Base-by-base conservation (phyloP, 2,797 vertebrate species). In the Sebastes variabilis region DNA sequence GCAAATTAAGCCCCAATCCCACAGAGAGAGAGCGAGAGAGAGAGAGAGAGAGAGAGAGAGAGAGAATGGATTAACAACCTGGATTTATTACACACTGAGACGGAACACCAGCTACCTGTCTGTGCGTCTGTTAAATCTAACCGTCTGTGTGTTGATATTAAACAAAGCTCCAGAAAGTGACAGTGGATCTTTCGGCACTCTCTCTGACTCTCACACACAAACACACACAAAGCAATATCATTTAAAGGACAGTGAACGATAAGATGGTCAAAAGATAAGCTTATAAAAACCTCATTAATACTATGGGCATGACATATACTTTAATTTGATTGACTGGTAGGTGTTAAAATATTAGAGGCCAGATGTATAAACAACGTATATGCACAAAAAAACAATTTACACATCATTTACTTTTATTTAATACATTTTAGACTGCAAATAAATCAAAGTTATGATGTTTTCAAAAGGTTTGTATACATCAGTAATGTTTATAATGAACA, bases 51-150 rank as follows among this genome's bases (percentile, higher is more conserved):
- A n/a, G 52, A 1, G 34, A 52, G 24, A 52, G 42, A 36, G 66
- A 69, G 66, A 67, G 27, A 69, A 56, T 59, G 85, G 92, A 94
- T 93, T 93, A 93, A 66, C 66, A 81, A 81, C 80, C 81, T 89
- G 81, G 88, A 87, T 88, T 87, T 87, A 81, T 77, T 65, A 18
- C 34, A 59, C 46, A 81, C 61, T 58, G 9, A 74, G 6, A 67
- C 27, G 25, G 46, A 66, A 6, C 29, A 61, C 16, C 49, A 74
- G 75, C 18, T 82, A 82, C 86, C 77, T 84, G 75, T 62, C 52
- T 82, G 76, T 79, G 70, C 27, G 22, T 71, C 18, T 58, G 24
- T 16, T 52, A 54, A 54, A 20, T 78, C 12, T 58, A 60, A 59
- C 46, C n/a, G 13, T 36, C 22, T 67, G 56, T 55, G 5, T 60